These are phyloP conservation scores for Sarcophaga subvicina DNA, from an alignment of 2,888 invertebrate species.

Conservation along the genomic window DNA sequence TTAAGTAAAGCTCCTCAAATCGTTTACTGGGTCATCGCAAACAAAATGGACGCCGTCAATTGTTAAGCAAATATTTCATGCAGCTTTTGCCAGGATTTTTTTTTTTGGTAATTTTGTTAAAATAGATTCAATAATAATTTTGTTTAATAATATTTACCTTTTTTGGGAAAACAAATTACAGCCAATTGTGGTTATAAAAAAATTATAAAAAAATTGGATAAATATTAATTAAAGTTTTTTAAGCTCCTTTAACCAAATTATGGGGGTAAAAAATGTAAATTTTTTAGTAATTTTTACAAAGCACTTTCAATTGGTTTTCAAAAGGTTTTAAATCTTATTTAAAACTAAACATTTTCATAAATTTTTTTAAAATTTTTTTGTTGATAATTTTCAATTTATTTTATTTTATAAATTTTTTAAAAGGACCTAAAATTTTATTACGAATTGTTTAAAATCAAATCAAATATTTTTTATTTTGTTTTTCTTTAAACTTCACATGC, in stretches of 20 bases:
- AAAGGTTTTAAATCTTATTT: neutral
- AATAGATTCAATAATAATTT: neutral
- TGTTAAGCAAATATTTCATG: neutral
- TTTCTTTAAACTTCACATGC: constrained; percentile 70
- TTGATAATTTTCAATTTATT: no score
- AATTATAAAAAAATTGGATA: neutral
- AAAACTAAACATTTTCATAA: no score
- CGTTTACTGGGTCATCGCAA: constrained; percentile 41
- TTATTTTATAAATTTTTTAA: no score
- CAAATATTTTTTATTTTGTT: constrained; percentile 50
- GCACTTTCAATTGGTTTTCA: no score
- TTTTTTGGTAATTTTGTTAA: constrained; percentile 18
- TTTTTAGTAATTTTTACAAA: no score
- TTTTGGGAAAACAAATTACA: neutral
- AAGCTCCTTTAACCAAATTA: neutral
- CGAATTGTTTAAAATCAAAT: constrained; percentile 5
- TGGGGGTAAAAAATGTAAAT: neutral
- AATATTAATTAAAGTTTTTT: neutral
- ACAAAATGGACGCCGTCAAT: constrained; percentile 65
- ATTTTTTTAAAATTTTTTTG: no score
- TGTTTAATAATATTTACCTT: neutral
- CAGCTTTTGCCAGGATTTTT: neutral
- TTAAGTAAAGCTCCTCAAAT: neutral
- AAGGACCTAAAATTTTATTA: no score
- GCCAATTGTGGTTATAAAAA: neutral